Conservation (phyloP, 2,888 invertebrate genomes). For the Sinhomidia bicolor region DNA sequence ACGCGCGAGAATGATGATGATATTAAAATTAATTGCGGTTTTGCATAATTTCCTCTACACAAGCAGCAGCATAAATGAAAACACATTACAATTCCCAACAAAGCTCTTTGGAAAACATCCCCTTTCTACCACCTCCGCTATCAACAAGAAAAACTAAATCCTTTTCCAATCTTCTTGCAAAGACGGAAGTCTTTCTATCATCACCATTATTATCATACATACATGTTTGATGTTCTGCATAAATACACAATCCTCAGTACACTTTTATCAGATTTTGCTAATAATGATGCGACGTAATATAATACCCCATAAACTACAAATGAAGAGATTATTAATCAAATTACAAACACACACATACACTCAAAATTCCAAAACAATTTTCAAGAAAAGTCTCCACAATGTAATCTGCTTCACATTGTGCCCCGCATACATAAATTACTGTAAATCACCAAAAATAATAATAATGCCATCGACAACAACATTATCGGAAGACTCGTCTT, state of each 20-base stretch:
- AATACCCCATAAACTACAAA: constrained; percentile 4
- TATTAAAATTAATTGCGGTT: constrained; percentile 81
- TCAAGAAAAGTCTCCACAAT: neutral
- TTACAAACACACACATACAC: neutral
- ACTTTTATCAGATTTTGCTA: too few species aligned
- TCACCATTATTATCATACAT: too few species aligned
- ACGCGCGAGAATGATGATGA: constrained; percentile 77
- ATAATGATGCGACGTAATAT: constrained; percentile 1
- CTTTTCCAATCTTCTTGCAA: too few species aligned
- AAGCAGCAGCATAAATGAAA: too few species aligned
- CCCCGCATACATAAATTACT: neutral
- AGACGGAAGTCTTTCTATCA: neutral
- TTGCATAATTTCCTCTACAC: neutral
- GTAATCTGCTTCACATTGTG: neutral
- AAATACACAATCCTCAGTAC: neutral
- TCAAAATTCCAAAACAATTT: neutral
- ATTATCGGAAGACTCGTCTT: neutral
- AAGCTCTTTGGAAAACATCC: too few species aligned
- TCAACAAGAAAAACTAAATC: too few species aligned
- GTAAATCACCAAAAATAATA: neutral
- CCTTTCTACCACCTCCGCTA: too few species aligned
- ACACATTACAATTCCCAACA: too few species aligned
- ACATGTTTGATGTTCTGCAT: neutral
- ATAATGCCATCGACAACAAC: too few species aligned
- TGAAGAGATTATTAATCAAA: constrained; percentile 13